Conservation (phyloP, 1,140 invertebrate genomes). For the Bombus consobrinus region DNA sequence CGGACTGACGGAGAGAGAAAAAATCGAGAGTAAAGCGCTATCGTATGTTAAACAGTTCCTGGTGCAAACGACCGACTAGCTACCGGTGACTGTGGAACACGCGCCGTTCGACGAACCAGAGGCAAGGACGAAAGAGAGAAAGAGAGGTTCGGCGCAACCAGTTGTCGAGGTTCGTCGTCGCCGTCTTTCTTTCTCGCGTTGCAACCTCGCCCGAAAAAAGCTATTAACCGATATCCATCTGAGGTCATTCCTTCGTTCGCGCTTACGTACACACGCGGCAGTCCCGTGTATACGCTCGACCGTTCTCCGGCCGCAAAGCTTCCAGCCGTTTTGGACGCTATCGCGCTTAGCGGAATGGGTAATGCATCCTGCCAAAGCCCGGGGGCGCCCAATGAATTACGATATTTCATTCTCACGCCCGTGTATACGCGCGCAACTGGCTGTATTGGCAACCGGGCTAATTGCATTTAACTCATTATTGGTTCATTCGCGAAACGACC, state of each 20-base stretch:
- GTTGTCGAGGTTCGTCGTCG: constrained; percentile 10
- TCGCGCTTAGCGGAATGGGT: constrained; percentile 71
- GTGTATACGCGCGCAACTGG: constrained; percentile 56
- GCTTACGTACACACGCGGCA: constrained; percentile 32
- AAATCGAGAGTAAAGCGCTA: constrained; percentile 51
- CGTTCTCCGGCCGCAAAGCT: constrained; percentile 1
- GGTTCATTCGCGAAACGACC: constrained; percentile 51
- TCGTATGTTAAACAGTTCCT: constrained; percentile 61
- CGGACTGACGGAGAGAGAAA: constrained; percentile 26
- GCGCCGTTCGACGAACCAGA: not conserved
- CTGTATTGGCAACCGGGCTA: constrained; percentile 63
- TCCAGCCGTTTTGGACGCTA: constrained; percentile 64
- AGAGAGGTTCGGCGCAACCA: constrained; percentile 36
- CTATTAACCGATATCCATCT: constrained; percentile 81
- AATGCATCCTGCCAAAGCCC: constrained; percentile 72
- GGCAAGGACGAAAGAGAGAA: not conserved
- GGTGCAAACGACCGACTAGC: constrained; percentile 41
- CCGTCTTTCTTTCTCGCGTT: not conserved
- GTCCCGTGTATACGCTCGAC: not conserved
- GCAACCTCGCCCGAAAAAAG: constrained; percentile 69
- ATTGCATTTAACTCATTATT: constrained; percentile 76
- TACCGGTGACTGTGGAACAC: not conserved
- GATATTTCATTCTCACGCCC: constrained; percentile 76
- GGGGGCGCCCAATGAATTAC: constrained; percentile 75
- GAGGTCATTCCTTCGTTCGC: constrained; percentile 76